These are phyloP conservation scores for Petrocephalus sullivani DNA, from an alignment of 2,797 vertebrate genomes.

Conservation along the genomic window DNA sequence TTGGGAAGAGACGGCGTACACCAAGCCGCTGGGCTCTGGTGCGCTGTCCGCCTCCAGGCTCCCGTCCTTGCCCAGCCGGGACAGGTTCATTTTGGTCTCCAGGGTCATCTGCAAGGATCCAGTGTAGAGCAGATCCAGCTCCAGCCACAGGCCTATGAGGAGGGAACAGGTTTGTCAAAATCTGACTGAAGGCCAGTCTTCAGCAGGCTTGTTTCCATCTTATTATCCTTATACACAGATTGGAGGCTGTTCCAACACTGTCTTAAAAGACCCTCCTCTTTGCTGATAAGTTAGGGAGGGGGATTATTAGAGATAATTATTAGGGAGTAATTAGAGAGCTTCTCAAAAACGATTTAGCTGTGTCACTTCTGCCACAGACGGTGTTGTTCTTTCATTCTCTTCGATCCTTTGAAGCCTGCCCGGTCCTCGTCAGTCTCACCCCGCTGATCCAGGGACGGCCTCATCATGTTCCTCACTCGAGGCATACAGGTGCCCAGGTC, in stretches of 20 bases:
- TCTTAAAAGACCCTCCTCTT: not conserved
- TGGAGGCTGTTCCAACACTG: not conserved
- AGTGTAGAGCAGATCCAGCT: constrained; percentile 75
- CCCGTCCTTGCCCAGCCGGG: constrained; percentile 74
- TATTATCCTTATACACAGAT: not conserved
- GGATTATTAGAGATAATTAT: not conserved
- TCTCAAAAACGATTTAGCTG: not conserved
- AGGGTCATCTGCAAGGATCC: constrained; percentile 80
- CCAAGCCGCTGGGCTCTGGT: constrained; percentile 36
- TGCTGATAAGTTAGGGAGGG: not conserved
- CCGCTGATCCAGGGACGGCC: constrained; percentile 41
- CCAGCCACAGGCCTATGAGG: constrained; percentile 74
- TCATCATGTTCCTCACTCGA: constrained; percentile 62
- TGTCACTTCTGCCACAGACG: not conserved
- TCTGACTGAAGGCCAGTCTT: not conserved
- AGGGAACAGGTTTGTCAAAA: not conserved
- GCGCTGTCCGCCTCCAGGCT: constrained; percentile 47
- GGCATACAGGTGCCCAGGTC: constrained; percentile 81
- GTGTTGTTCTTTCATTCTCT: not conserved
- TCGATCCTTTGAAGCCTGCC: not conserved
- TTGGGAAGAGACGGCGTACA: constrained; percentile 47
- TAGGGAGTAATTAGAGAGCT: not conserved
- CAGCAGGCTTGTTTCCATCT: not conserved
- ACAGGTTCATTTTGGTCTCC: constrained; percentile 83
- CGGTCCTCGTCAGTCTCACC: not conserved